Base-by-base conservation (phyloP, 2,888 invertebrate genomes). In the Pyrrhia umbra region DNA sequence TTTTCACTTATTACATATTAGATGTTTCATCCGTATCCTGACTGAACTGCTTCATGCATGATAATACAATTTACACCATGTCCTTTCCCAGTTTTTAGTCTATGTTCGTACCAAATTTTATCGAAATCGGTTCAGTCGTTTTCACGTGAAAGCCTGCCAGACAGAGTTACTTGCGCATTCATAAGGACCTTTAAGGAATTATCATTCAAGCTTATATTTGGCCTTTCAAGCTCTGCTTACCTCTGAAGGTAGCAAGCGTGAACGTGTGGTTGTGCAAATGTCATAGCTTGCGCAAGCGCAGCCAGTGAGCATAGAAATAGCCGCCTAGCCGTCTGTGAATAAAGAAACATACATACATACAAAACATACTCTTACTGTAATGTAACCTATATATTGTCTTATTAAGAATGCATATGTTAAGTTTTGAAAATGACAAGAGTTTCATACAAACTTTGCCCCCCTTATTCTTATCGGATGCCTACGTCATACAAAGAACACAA, bases 221-320 rank as follows among this genome's bases (percentile, higher is more conserved):
- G 61, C 68, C 43, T 70, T 70, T 73, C 60, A 70, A 73, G 73
- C 68, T 67, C 68, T 55, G 68, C 6, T 43, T 73, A 61, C 54
- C 46, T 9, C 30, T 23, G 54, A 49, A 42, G 42, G 23, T 39
- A 55, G 50, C 46, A 27, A 61, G 68, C 68, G 68, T 73, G 40
- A 73, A 65, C 15, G 51, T 20, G 15, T 54, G 54, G 50, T 34
- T 50, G 46, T 51, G 52, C 27, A 76, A 79, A 69, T 69, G 72
- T 66, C 72, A 60, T 25, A 30, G 40, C 40, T 77, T 77, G 60
- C 63, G 69, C 66, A 77, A 75, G 25, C 13, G 30, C 3, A 21
- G 13, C 4, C 20, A 4, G 15, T 15, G 55, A 15, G 49, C 25
- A 66, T 68, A 45, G 37, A 73, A 70, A 70, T 70, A 73, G 70